Evolutionary conservation across 2,113 vertebrate species (phyloP).

Genomic region (Sapayoa aenigma): DNA sequence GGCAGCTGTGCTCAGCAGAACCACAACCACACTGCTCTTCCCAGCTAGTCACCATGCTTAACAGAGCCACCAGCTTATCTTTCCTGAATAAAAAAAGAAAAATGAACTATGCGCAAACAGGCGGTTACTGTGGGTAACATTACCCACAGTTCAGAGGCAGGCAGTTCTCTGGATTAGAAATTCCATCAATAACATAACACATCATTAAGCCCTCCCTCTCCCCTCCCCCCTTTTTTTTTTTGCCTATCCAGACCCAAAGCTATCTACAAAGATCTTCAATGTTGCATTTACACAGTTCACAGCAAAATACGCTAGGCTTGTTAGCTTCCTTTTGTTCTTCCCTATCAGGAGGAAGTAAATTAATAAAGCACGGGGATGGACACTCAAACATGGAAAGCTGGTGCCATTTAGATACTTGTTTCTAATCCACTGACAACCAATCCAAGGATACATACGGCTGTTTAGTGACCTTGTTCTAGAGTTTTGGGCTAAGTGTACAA

Average conservation of each 20-base stretch:
- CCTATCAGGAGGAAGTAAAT: background rate
- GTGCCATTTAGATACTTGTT: background rate
- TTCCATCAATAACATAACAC: background rate
- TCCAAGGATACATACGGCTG: background rate
- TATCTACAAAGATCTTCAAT: background rate
- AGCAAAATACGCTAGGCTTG: slow-evolving; percentile 36
- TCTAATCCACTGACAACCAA: background rate
- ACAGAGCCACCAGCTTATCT: background rate
- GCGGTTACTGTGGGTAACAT: slow-evolving; percentile 6
- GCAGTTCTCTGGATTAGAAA: slow-evolving; percentile 1
- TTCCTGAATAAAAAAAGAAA: background rate
- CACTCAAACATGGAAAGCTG: fast-evolving
- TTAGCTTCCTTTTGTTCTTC: background rate
- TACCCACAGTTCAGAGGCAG: background rate
- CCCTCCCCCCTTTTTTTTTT: background rate
- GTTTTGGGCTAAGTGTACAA: background rate
- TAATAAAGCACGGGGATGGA: background rate
- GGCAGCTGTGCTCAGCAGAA: slow-evolving; percentile 18
- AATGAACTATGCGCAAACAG: background rate
- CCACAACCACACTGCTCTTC: background rate
- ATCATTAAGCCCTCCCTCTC: background rate
- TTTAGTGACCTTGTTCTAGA: background rate
- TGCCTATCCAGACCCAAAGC: background rate
- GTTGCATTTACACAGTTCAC: background rate
- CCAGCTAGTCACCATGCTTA: background rate